Base-by-base conservation (phyloP, 1,140 invertebrate species). In the Cotesia vestalis region DNA sequence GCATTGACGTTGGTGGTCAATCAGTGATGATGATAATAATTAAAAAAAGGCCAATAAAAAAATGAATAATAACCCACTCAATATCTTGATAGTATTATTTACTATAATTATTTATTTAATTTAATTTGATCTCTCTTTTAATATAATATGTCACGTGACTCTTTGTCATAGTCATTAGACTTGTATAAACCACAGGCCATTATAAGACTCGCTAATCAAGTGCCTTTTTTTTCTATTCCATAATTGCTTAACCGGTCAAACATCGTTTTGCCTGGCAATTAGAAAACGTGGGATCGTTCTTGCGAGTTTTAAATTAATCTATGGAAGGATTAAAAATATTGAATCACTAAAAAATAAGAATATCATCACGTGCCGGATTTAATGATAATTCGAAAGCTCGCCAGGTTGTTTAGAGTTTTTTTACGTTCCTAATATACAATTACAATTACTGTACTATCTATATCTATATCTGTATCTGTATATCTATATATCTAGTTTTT, bases 201-300 rank as follows among this genome's bases (percentile, higher is more conserved):
- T 57, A 71, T 59, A 35, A 57, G 51, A 46, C 52, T 66, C 53
- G 71, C 64, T 66, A 72, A 72, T 72, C 62, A 72, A 67, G 52
- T 67, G 59, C 60, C 53, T 61, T 67, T 61, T 27, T 51, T 61
- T 66, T 67, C 8, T 36, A 20, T 67, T 71, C 38, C 35, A 46
- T 67, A 67, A 72, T 67, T 72, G 53, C 57, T 66, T 72, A 72
- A 72, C 63, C 52, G 36, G 70, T 66, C 63, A 59, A 66, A 60
- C 52, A 38, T 72, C 63, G 55, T 72, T 72, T 66, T 57, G 62
- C 11, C 35, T 35, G 34, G 46, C 52, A 66, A 66, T 66, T 72
- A 72, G 62, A 72, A 66, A 72, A 72, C 70, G 62, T 71, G 69
- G 69, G 69, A 71, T 40, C 61, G 52, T 62, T 36, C 35, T 27